A percentile compares a stretch with the other conserved stretches of the same genome.
Evolutionary conservation across 2,888 invertebrate genomes (phyloP).

Genomic region (Leptinotarsa juncta): DNA sequence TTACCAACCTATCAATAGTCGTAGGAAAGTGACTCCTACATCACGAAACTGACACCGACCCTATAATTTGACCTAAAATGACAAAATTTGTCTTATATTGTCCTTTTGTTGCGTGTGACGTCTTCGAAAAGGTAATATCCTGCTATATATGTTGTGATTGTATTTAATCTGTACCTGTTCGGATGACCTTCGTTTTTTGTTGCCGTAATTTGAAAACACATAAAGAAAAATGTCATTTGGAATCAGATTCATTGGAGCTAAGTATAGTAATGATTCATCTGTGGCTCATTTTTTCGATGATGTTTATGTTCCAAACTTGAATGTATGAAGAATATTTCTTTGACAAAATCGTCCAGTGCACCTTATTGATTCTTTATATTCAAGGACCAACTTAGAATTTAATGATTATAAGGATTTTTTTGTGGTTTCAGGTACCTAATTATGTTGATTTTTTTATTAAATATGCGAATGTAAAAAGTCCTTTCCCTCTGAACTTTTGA

Average conservation of each 20-base stretch:
- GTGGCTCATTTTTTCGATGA: background rate
- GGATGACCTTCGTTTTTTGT: constrained; percentile 32
- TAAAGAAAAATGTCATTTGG: background rate
- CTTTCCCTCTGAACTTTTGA: too few relatives aligned
- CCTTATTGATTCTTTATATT: too few relatives aligned
- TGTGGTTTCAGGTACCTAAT: too few relatives aligned
- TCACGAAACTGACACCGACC: constrained; percentile 33
- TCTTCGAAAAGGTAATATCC: constrained; percentile 43
- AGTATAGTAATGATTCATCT: background rate
- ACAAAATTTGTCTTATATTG: constrained; percentile 38
- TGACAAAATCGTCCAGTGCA: too few relatives aligned
- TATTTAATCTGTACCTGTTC: constrained; percentile 20
- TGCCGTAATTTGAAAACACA: constrained; percentile 25
- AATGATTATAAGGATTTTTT: too few relatives aligned
- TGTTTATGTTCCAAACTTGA: background rate
- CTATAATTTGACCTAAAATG: constrained; percentile 42
- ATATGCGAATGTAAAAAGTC: too few relatives aligned
- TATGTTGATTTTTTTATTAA: too few relatives aligned
- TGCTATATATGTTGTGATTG: constrained; percentile 32
- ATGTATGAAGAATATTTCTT: too few relatives aligned
- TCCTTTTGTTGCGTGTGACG: constrained; percentile 42
- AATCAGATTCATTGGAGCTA: background rate
- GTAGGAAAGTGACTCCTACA: constrained; percentile 24
- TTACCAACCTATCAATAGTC: constrained; percentile 32
- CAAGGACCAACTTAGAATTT: too few relatives aligned